Evolutionary conservation across 2,797 vertebrate genomes (phyloP), one percentile per base, ranked within the genome.

Genomic region (Cryptoprocta ferox): DNA sequence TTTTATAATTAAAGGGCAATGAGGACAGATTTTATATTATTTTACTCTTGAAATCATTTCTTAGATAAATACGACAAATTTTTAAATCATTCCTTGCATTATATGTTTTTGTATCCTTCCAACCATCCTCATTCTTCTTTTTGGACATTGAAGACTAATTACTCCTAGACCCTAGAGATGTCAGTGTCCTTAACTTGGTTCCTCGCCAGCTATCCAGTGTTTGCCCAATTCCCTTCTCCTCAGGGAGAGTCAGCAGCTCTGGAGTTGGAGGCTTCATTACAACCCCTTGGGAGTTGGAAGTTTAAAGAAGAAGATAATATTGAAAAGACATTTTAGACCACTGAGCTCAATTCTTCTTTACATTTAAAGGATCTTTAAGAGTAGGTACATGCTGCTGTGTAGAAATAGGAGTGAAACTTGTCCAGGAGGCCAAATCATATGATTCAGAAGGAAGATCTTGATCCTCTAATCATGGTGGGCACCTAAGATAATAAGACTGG

Each of bases 11-110:
- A 61, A 87, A 92, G 61, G 73, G n/a, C n/a, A 89, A 30, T 89
- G 75, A 86, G n/a, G 48, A 66, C 56, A 96, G 16, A 1, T 82
- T 71, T 94, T 59, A 24, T 63, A 37, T 92, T 95, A 93, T 97
- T 48, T 91, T 32, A 65, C 56, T 89, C 42, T n/a, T 61, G 16
- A 91, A 95, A 76, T 91, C n/a, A 95, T 85, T 85, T 91, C 48
- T 83, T 89, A 65, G 39, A 30, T 35, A 91, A 96, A 53, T 8
- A 35, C 7, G 61, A 59, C 1, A 32, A 15, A 68, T 85, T 91
- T 70, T 87, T 48, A 84, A 78, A 50, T 71, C 42, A 32, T 66
- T 93, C 9, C 42, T 75, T 83, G 28, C 48, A 7, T 30, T 48
- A 63, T 75, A 48, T 53, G 61, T 28, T 92, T 94, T 73, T 70